phyloP scores from a whole-genome alignment of 2,888 invertebrate genomes.

The Archaeoteleia sp. region DNA sequence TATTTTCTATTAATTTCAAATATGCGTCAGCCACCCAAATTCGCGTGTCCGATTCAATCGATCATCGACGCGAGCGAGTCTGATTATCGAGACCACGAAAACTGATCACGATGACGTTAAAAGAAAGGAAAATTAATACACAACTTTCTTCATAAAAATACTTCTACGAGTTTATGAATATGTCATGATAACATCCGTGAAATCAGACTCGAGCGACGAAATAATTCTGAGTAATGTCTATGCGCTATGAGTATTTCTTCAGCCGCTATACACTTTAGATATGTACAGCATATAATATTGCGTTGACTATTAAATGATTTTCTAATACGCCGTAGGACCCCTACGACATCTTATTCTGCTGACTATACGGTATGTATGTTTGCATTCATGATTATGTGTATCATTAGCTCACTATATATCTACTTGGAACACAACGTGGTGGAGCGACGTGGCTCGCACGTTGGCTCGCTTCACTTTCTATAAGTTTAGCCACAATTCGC shows the following conservation, averaged over 20 bases:
- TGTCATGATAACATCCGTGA: slow-evolving; percentile 11
- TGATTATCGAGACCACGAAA: slow-evolving; percentile 26
- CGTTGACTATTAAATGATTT: slow-evolving; percentile 42
- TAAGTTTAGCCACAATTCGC: slow-evolving; percentile 56
- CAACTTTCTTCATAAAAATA: slow-evolving; percentile 4
- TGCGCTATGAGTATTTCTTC: slow-evolving; percentile 44
- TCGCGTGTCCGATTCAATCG: slow-evolving; percentile 20
- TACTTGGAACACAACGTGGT: slow-evolving; percentile 71
- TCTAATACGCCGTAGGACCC: slow-evolving; percentile 11
- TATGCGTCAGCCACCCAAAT: slow-evolving; percentile 36
- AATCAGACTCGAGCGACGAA: slow-evolving; percentile 50
- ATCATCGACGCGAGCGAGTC: slow-evolving; percentile 34
- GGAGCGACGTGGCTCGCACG: slow-evolving; percentile 70
- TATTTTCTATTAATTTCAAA: slow-evolving; percentile 28
- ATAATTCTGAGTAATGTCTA: slow-evolving; percentile 52
- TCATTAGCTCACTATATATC: slow-evolving; percentile 65
- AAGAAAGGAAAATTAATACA: slow-evolving; percentile 1
- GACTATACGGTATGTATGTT: slow-evolving; percentile 47
- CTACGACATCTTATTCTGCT: slow-evolving; percentile 26
- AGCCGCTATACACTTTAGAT: slow-evolving; percentile 55
- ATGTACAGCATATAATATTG: slow-evolving; percentile 59
- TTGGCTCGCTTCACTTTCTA: slow-evolving; percentile 71
- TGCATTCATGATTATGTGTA: slow-evolving; percentile 58
- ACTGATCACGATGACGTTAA: slow-evolving; percentile 1
- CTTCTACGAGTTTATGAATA: background rate